Evolutionary conservation across 2,113 vertebrate genomes (phyloP), one percentile per base, ranked within the genome.

Genomic region (Lagopus muta): DNA sequence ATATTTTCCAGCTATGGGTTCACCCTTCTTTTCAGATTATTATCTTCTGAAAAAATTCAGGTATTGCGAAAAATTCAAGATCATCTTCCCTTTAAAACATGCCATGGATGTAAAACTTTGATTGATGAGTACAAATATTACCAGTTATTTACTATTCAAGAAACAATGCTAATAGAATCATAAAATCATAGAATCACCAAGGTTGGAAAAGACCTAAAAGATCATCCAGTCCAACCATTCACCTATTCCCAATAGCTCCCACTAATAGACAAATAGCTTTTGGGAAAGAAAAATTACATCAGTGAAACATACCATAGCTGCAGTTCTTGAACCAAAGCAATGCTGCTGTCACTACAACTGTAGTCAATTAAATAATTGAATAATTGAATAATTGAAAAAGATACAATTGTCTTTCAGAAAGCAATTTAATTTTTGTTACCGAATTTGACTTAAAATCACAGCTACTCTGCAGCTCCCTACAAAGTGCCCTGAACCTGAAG

Each of bases 391-490:
- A 82, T 1, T 82, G 66, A 86, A 93, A 94, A 94, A 55, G 36
- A 94, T 84, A 43, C 42, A 78, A 40, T 50, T 92, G 55, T 73
- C 50, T 85, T 91, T 77, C 36, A 80, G 82, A 84, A 34, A 54
- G 50, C 27, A 85, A 88, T 85, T 82, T 72, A 45, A 45, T 89
- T 82, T 93, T 70, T 91, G 25, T 66, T 91, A 72, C 61, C 89
- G 78, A 92, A 70, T 45, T 80, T 75, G 36, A 82, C 82, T 94
- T 82, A 89, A 92, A 92, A 88, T 81, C 34, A 77, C 82, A 94
- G 30, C 57, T 82, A 54, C 13, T 45, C 45, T 82, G 78, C 45
- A 90, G 71, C 58, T 11, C 30, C 38, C 58, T 45, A 93, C 50
- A 85, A 87, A 89, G 70, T 22, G 10, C 22, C 71, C 62, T 66